Evolutionary conservation across 37 sponge, comb jelly and placozoan genomes (phyloP).

Genomic region (Bolinopsis microptera): DNA sequence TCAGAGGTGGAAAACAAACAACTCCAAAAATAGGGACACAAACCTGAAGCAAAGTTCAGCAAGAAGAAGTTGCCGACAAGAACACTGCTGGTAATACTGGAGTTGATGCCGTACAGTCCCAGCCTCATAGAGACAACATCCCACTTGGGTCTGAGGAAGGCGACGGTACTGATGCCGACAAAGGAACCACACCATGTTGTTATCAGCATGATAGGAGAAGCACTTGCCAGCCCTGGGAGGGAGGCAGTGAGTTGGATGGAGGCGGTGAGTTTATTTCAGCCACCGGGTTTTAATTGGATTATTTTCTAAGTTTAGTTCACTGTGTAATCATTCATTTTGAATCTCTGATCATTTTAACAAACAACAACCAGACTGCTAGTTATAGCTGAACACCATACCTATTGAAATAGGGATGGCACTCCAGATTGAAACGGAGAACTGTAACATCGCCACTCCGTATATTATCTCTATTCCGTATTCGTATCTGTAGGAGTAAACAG

Average conservation of each 20-base stretch:
- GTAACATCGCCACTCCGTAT: conserved; percentile 41
- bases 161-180: conserved; percentile 61
- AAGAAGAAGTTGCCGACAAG: conserved; percentile 59
- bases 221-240: not conserved
- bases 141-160: conserved; percentile 23
- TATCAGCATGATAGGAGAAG: conserved; percentile 43
- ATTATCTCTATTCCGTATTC: conserved; percentile 7
- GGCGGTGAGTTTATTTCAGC: not conserved
- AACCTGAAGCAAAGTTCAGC: conserved; percentile 20
- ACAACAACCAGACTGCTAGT: no score
- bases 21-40: no score
- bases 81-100: conserved; percentile 39
- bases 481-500: not conserved
- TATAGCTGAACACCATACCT: no score
- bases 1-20: no score
- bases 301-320: no score
- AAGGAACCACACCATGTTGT: conserved; percentile 58
- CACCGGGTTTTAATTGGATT: no score
- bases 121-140: not conserved
- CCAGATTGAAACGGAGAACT: conserved; percentile 30
- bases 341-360: no score
- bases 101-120: conserved; percentile 59
- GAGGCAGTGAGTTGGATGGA: not conserved
- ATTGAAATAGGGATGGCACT: conserved; percentile 50
- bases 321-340: no score